Evolutionary conservation across 2,113 vertebrate species (phyloP).

Genomic region (Strix uralensis): DNA sequence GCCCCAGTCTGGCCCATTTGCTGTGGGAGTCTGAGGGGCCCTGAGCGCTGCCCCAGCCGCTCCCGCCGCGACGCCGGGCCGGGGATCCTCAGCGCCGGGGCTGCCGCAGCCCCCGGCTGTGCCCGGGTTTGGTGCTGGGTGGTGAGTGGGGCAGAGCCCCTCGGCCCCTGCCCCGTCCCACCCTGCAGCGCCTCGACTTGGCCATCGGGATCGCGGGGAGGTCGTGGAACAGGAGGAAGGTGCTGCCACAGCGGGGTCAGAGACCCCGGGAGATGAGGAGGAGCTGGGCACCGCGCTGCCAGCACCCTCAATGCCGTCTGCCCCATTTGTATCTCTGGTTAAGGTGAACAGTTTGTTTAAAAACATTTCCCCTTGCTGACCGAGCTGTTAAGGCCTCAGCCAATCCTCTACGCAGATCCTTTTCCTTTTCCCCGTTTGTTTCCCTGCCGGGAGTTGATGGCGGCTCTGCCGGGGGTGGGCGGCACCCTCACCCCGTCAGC

Average conservation of each 20-base stretch:
- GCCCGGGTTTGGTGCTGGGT: background rate
- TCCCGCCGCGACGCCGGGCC: rapidly evolving
- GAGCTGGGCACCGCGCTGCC: background rate
- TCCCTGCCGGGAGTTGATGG: background rate
- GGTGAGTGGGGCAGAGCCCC: background rate
- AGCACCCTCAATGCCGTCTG: background rate
- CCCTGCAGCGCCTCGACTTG: background rate
- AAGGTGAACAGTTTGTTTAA: background rate
- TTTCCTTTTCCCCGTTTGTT: background rate
- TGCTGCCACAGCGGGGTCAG: background rate
- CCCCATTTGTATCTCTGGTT: background rate
- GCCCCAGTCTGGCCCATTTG: background rate
- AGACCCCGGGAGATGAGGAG: background rate
- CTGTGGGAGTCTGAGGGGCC: background rate
- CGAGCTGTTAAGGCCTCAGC: background rate
- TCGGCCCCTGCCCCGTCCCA: background rate
- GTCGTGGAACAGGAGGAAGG: background rate
- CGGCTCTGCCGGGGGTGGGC: background rate
- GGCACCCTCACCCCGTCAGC: background rate
- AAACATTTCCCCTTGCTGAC: background rate
- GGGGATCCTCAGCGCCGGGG: rapidly evolving
- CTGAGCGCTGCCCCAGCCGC: background rate
- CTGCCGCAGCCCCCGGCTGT: background rate
- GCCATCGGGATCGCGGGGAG: too few relatives aligned
- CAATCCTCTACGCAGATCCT: background rate